A percentile compares a stretch with the other conserved stretches of the same genome.
These are phyloP conservation scores for Heliconius hortense DNA, from an alignment of 2,888 invertebrate species.

Conservation along the genomic window DNA sequence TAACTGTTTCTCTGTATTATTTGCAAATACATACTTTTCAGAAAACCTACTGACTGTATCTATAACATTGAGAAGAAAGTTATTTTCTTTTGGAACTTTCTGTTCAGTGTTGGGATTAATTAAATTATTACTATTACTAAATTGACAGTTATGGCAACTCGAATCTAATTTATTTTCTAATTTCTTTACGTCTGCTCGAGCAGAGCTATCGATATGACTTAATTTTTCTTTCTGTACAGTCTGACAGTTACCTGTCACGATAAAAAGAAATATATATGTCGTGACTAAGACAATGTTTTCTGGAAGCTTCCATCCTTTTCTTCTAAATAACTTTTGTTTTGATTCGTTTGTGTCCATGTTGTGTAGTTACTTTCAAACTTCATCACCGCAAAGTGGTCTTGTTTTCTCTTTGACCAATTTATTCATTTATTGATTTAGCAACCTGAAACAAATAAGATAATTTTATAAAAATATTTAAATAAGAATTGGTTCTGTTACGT, in stretches of 20 bases:
- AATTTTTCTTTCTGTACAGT: conserved; percentile 52
- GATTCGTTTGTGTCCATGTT: conserved; percentile 63
- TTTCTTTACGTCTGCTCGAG: conserved; percentile 62
- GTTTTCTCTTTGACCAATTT: conserved; percentile 38
- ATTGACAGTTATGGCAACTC: conserved; percentile 77
- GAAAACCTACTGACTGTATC: conserved; percentile 59
- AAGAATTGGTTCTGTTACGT: neutral
- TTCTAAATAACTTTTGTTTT: conserved; percentile 53
- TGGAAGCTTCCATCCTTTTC: conserved; percentile 60
- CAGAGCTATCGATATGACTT: conserved; percentile 60
- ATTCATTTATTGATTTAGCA: conserved; percentile 52
- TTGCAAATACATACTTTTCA: conserved; percentile 60
- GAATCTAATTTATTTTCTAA: conserved; percentile 67
- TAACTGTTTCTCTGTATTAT: conserved; percentile 66
- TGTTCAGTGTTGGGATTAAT: conserved; percentile 43
- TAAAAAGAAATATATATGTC: conserved; percentile 60
- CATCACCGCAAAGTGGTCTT: conserved; percentile 60
- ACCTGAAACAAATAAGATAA: conserved; percentile 64
- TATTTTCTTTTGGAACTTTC: conserved; percentile 39
- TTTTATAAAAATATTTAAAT: neutral
- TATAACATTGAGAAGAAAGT: conserved; percentile 59
- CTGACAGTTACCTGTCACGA: conserved; percentile 60
- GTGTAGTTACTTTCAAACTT: conserved; percentile 54
- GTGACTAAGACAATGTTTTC: conserved; percentile 55
- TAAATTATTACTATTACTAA: conserved; percentile 57